Evolutionary conservation across 2,888 invertebrate genomes (phyloP).

Genomic region (Drosophila mercatorum): DNA sequence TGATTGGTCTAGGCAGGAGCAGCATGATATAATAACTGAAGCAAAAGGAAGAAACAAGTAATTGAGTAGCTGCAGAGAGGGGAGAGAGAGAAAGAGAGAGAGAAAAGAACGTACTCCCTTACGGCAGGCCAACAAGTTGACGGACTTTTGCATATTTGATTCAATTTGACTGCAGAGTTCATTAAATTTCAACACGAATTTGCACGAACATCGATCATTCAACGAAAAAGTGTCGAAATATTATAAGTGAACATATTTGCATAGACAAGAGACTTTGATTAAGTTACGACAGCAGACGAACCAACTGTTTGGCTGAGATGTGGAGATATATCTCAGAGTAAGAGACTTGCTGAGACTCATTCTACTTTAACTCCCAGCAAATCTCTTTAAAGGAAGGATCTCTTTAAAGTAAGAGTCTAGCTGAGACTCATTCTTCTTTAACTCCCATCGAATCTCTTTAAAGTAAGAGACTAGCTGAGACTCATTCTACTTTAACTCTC

Average conservation of each 20-base stretch:
- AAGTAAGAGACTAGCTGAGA: no score
- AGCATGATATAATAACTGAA: slow-evolving; percentile 34
- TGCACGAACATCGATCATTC: slow-evolving; percentile 37
- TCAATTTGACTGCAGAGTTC: slow-evolving; percentile 35
- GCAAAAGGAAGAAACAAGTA: slow-evolving; percentile 14
- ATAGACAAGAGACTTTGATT: slow-evolving; percentile 8
- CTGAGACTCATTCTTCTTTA: no score
- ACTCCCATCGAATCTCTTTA: no score
- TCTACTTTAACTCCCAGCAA: no score
- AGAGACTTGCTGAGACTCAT: no score
- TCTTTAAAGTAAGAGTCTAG: no score
- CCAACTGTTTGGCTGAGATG: background rate
- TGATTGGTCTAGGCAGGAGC: slow-evolving; percentile 33
- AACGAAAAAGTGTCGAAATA: slow-evolving; percentile 17
- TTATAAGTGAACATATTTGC: slow-evolving; percentile 19
- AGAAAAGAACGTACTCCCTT: background rate
- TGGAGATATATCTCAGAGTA: background rate
- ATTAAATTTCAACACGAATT: slow-evolving; percentile 43
- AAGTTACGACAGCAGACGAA: background rate
- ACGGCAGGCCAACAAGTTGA: slow-evolving; percentile 41
- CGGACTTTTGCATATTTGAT: slow-evolving; percentile 44
- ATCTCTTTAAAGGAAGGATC: no score
- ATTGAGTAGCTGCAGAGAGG: slow-evolving; percentile 13
- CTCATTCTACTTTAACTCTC: no score
- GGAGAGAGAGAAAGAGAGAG: no score